Percentiles rank a stretch among this genome's conserved stretches.
phyloP scores from a whole-genome alignment of 2,888 invertebrate genomes.

The Helicoverpa assulta region DNA sequence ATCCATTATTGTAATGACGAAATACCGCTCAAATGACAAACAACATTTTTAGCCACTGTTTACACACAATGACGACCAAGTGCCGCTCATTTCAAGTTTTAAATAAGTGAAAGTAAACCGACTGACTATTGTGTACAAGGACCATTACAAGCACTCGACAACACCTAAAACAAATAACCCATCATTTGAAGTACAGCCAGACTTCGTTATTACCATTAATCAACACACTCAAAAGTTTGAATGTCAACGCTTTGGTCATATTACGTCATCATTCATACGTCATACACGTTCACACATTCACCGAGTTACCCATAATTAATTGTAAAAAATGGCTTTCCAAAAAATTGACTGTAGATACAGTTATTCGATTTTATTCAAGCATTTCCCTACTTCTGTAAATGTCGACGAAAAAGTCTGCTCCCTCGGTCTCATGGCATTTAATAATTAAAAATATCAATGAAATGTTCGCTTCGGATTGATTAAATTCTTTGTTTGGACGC shows the following conservation, averaged over 20 bases:
- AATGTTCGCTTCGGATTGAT: conserved; percentile 40
- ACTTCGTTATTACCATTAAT: conserved; percentile 20
- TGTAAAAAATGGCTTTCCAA: conserved; percentile 11
- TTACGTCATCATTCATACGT: conserved; percentile 5
- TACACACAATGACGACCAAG: conserved; percentile 9
- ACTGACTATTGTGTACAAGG: conserved; percentile 32
- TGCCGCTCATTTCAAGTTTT: background rate
- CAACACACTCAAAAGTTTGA: conserved; percentile 5
- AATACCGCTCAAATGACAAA: background rate
- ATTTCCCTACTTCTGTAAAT: conserved; percentile 48
- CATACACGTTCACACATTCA: conserved; percentile 23
- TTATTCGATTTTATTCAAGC: conserved; percentile 25
- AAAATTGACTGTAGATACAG: conserved; percentile 12
- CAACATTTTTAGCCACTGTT: conserved; percentile 31
- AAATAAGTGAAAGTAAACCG: conserved; percentile 38
- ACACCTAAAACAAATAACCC: conserved; percentile 38
- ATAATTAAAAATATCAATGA: conserved; percentile 55
- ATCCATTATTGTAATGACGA: too few relatives aligned
- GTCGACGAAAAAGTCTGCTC: conserved; percentile 20
- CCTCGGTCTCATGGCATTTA: conserved; percentile 29
- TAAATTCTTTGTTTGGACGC: conserved; percentile 56
- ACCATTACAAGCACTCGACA: conserved; percentile 33
- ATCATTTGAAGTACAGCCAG: conserved; percentile 23
- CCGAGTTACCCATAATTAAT: conserved; percentile 19
- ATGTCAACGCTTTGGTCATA: background rate